Base-by-base conservation (phyloP, 2,113 vertebrate genomes). In the Orycteropus afer region DNA sequence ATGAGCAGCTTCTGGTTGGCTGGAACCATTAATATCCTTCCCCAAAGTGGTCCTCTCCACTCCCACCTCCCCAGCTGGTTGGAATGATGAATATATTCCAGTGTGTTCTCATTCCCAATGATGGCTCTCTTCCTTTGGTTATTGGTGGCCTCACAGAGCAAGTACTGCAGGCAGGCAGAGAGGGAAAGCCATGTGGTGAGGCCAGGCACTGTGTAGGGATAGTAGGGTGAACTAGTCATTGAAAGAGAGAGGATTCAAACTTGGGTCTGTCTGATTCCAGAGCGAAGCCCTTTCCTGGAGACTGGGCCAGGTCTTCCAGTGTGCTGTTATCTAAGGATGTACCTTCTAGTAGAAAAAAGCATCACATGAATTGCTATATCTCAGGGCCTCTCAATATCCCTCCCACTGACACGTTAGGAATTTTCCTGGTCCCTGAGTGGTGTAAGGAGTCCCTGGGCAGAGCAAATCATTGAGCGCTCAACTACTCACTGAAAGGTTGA, bases 1-100 rank as follows among this genome's bases (percentile, higher is more conserved):
- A 93, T 92, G 63, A 96, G 93, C 84, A 90, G 79, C 92, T 90
- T 90, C 90, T 92, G 90, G 83, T 94, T 86, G 84, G 73, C 84
- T 57, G 47, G 51, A 47, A 73, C 59, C 1, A 0, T 78, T 96
- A 81, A 91, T 84, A 77, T 79, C 91, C 73, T 90, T 59, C 15
- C 45, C 69, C 67, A 2, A 25, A 85, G 78, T 9, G 53, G 74
- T 37, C 74, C 55, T 69, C n/a, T 45, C 63, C 40, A 7, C 3
- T 42, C 47, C 57, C 18, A 5, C 90, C 69, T 53, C 86, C 87
- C 53, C 71, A 73, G 92, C 89, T 22, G 25, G 63, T 13, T 77
- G 55, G 42, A 27, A 37, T 49, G 95, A 90, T 51, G 65, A 45
- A 71, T 74, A 18, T 51, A 78, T 85, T 61, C 37, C 29, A 23